A percentile compares a stretch with the other conserved stretches of the same genome.
These are phyloP conservation scores for Micropterix aruncella DNA, from an alignment of 2,888 invertebrate genomes.

Conservation along the genomic window DNA sequence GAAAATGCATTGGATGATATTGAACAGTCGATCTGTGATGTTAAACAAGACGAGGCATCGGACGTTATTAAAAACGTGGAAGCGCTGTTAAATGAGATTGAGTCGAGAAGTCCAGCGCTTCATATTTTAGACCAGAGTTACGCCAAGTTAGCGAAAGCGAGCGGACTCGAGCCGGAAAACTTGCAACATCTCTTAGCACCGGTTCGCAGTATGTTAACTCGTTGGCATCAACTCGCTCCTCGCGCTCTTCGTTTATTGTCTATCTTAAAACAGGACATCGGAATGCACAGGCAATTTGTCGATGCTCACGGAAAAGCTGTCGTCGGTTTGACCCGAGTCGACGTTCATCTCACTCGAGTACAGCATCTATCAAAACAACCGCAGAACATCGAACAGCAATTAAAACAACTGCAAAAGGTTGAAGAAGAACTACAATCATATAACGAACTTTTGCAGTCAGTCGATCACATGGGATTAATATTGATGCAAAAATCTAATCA, in stretches of 20 bases:
- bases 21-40: conserved; percentile 33
- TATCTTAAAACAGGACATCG: conserved; percentile 39
- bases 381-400: conserved; percentile 27
- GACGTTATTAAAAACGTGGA: conserved; percentile 42
- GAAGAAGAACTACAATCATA: conserved; percentile 41
- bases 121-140: conserved; percentile 55
- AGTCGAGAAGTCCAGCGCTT: conserved; percentile 38
- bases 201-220: conserved; percentile 41
- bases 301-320: conserved; percentile 58
- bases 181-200: conserved; percentile 46
- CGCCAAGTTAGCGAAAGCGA: conserved; percentile 48
- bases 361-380: conserved; percentile 42
- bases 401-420: conserved; percentile 32
- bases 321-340: conserved; percentile 54
- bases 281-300: conserved; percentile 52
- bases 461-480: conserved; percentile 44
- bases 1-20: conserved; percentile 45
- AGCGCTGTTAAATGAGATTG: conserved; percentile 35
- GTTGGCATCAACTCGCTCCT: conserved; percentile 50
- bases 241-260: conserved; percentile 43
- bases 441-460: conserved; percentile 34
- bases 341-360: conserved; percentile 55
- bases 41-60: conserved; percentile 36
- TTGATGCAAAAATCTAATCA: conserved; percentile 42
- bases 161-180: conserved; percentile 54